Base-by-base conservation (phyloP, 2,888 invertebrate species). In the Ferrisia virgata region DNA sequence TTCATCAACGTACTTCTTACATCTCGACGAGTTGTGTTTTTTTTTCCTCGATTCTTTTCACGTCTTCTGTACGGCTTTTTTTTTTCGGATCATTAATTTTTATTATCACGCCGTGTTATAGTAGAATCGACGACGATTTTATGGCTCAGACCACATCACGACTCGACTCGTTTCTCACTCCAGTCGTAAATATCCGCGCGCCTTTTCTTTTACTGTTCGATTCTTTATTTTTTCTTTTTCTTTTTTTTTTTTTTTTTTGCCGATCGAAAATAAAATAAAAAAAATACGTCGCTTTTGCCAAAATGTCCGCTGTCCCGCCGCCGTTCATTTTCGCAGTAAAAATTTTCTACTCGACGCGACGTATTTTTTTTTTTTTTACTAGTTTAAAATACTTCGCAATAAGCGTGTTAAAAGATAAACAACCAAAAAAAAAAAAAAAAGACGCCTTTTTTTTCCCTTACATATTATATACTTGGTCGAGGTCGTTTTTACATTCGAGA, bases 21-120 rank as follows among this genome's bases (percentile, higher is more conserved):
- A 33, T 72, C 72, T 28, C 33, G 25, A 64, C 64, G 64, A 64
- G 64, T 28, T 22, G 33, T 31, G 0, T 33, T 72, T 72, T 72
- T 72, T 72, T 31, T 72, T 33, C 33, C 25, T 6, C 5, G 18
- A 18, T 79, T 31, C 8, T 13, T 39, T 79, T 36, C 18, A 25
- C 22, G 78, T 31, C 22, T 36, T 78, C 43, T 79, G 25, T 78
- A 28, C 18, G 36, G 15, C 22, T 78, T 43, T 31, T 81, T 43
- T n/a, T 81, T 47, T 64, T 82, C 82, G 82, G 58, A 25, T 39
- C 82, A 82, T 82, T 83, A 83, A 83, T 83, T 83, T 83, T 83
- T 83, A 83, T 43, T 72, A 83, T 72, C 47, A 40, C 64, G 83
- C 47, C 69, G 76, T 47, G 72, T 83, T 43, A 18, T 76, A n/a